Evolutionary conservation across 2,888 invertebrate genomes (phyloP).

Genomic region (Orthosia gracilis): DNA sequence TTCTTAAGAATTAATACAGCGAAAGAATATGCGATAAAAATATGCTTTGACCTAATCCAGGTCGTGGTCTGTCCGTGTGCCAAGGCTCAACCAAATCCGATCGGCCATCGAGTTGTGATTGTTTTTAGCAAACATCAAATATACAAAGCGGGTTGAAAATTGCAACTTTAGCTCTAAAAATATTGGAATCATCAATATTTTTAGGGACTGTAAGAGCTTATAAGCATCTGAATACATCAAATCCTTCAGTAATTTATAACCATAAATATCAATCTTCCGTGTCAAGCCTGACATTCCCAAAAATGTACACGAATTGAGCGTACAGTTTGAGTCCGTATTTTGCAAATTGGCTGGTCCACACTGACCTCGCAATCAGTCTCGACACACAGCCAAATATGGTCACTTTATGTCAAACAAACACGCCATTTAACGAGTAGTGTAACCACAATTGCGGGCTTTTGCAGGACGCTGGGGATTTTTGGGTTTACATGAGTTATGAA

Average conservation of each 20-base stretch:
- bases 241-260: too few species aligned
- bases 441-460: slow-evolving; percentile 12
- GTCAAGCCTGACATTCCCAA: slow-evolving; percentile 14
- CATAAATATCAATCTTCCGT: neutral
- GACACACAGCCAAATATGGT: slow-evolving; percentile 62
- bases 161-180: neutral
- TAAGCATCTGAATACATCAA: neutral
- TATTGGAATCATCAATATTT: neutral
- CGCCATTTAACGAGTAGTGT: slow-evolving; percentile 43
- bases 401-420: slow-evolving; percentile 56
- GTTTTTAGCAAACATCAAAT: too few species aligned
- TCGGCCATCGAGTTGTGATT: too few species aligned
- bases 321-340: slow-evolving; percentile 56
- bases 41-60: too few species aligned
- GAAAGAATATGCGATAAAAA: neutral
- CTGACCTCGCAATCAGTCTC: slow-evolving; percentile 63
- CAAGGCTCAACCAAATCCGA: too few species aligned
- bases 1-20: neutral
- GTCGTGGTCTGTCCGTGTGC: too few species aligned
- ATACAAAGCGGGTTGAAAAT: neutral
- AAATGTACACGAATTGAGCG: slow-evolving; percentile 51
- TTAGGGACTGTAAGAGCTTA: neutral
- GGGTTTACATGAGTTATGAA: neutral
- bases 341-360: slow-evolving; percentile 59
- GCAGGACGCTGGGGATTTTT: slow-evolving; percentile 1